Evolutionary conservation across 2,113 vertebrate species (phyloP).

Genomic region (Tauraco erythrolophus): DNA sequence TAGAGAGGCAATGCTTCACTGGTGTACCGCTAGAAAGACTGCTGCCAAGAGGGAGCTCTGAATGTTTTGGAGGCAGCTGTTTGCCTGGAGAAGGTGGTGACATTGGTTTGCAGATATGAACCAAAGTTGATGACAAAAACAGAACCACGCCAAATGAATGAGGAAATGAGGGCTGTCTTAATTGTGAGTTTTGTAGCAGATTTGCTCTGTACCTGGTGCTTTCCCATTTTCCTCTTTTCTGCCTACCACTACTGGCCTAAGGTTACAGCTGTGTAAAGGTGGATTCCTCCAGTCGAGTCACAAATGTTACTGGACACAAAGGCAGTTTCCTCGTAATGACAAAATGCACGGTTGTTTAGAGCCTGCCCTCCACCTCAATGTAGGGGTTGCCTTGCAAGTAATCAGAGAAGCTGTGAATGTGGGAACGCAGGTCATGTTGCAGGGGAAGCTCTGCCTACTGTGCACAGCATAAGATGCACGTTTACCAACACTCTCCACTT

Average conservation of each 20-base stretch:
- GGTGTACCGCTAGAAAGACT: neutral
- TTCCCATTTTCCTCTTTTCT: neutral
- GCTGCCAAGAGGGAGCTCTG: slow-evolving; percentile 14
- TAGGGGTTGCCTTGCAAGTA: neutral
- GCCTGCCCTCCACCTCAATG: neutral
- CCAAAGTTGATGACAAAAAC: neutral
- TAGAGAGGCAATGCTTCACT: neutral
- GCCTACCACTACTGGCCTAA: neutral
- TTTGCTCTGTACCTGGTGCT: neutral
- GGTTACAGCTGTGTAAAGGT: neutral
- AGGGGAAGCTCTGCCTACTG: neutral
- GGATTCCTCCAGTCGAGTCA: neutral
- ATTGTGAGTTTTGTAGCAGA: neutral
- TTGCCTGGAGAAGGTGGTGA: slow-evolving; percentile 34
- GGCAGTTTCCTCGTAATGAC: neutral
- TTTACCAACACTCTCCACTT: neutral
- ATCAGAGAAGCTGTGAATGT: neutral
- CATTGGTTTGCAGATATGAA: neutral
- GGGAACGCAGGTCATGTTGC: accelerated
- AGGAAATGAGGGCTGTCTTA: neutral
- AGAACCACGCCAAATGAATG: neutral
- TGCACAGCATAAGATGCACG: neutral
- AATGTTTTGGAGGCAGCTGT: slow-evolving; percentile 35
- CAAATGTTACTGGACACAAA: neutral
- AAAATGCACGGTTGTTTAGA: neutral